Base-by-base conservation (phyloP, 2,113 vertebrate species). In the Morone saxatilis region DNA sequence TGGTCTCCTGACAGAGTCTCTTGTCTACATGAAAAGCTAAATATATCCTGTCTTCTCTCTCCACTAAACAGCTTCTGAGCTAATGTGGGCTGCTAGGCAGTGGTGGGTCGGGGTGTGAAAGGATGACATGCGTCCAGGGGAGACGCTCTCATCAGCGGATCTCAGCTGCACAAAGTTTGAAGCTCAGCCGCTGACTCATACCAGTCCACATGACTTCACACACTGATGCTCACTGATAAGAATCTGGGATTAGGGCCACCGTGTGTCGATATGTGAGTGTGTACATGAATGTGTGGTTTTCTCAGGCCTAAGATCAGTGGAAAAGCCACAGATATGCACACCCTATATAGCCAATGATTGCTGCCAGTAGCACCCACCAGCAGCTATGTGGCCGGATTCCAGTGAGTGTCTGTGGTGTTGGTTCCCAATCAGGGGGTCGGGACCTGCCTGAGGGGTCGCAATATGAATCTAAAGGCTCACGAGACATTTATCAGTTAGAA, bases 201-300 rank as follows among this genome's bases (percentile, higher is more conserved):
- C 91, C 91, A 61, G 88, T 94, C 88, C 92, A 92, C 92, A 93
- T 94, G 93, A 95, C 92, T 95, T 94, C 93, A 90, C 92, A 90
- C 76, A 3, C 86, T 87, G 90, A 94, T 93, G 92, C 74, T 67
- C 50, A 10, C 83, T 86, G 93, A 95, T 93, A 93, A 93, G 72
- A 13, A 73, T 31, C 73, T 4, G 17, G 89, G 91, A 93, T 93
- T 93, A 91, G 88, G 72, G 68, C 53, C 68, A 50, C 60, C n/a
- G 76, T 72, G 71, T 77, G 84, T 86, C 65, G 47, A 61, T 60
- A 62, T 71, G 78, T 2, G 66, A 45, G 72, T 10, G 72, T 66
- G 47, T 59, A 12, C 50, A 36, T 20, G 53, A 69, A 45, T 54
- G 53, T 51, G 61, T 51, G 63, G 65, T n/a, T 38, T 65, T 82